Conservation (phyloP, 2,888 invertebrate species). For the Chrysolina americana region DNA sequence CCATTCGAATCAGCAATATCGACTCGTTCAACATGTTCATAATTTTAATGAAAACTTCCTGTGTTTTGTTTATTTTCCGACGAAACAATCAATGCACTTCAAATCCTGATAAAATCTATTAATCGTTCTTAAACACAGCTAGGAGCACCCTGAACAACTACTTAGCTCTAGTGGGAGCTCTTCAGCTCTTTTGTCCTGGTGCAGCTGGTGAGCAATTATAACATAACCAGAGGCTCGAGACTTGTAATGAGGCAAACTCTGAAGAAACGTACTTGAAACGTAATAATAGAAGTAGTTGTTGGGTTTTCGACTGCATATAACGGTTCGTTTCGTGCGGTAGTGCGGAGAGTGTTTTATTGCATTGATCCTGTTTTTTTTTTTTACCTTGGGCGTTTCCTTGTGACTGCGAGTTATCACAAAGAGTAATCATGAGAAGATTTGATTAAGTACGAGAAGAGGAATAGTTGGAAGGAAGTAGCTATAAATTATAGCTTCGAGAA, state of each 20-base stretch:
- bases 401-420: background rate
- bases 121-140: constrained; percentile 60
- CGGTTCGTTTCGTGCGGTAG: constrained; percentile 37
- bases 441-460: background rate
- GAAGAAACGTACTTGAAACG: constrained; percentile 43
- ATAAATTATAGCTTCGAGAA: background rate
- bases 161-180: constrained; percentile 59
- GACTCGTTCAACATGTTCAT: constrained; percentile 1
- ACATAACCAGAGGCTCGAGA: constrained; percentile 58
- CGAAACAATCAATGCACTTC: constrained; percentile 35
- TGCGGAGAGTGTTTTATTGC: constrained; percentile 11
- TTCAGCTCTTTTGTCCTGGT: constrained; percentile 63
- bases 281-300: constrained; percentile 42
- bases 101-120: constrained; percentile 60
- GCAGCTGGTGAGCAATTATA: constrained; percentile 66
- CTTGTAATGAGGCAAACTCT: constrained; percentile 55
- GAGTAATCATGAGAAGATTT: background rate
- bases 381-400: constrained; percentile 2
- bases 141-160: constrained; percentile 49
- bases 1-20: background rate
- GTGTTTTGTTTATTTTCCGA: constrained; percentile 41
- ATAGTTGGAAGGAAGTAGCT: background rate
- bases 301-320: constrained; percentile 28
- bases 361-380: constrained; percentile 4
- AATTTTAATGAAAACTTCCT: constrained; percentile 32